Evolutionary conservation across 1,140 invertebrate species (phyloP).

Genomic region (Monomorium pharaonis): DNA sequence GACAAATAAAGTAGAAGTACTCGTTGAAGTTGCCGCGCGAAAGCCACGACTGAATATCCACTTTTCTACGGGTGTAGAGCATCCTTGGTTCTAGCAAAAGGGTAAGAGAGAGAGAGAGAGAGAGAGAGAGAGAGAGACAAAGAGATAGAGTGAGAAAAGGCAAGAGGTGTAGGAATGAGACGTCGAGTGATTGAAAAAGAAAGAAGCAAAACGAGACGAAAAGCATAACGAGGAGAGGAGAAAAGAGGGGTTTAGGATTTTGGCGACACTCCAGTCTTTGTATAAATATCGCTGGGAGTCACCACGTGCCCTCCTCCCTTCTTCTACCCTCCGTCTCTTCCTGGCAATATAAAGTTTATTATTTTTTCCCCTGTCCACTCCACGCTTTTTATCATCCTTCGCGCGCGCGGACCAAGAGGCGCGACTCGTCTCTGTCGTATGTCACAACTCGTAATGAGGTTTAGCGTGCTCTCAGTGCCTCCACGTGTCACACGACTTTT

Average conservation of each 20-base stretch:
- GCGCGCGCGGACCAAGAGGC: conserved; percentile 3
- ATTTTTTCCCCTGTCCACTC: conserved; percentile 52
- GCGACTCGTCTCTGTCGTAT: conserved; percentile 28
- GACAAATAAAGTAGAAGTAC: conserved; percentile 76
- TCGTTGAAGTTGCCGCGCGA: conserved; percentile 57
- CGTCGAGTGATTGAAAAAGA: conserved; percentile 39
- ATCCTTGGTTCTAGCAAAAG: conserved; percentile 57
- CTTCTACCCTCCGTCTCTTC: neutral
- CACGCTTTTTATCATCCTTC: conserved; percentile 55
- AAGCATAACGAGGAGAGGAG: conserved; percentile 74
- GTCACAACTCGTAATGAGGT: conserved; percentile 58
- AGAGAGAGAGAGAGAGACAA: conserved; percentile 29
- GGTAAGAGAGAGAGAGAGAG: conserved; percentile 21
- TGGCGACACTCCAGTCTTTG: conserved; percentile 82
- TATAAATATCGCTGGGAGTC: conserved; percentile 83
- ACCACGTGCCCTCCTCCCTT: conserved; percentile 57
- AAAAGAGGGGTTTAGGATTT: conserved; percentile 81
- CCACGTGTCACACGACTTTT: conserved; percentile 18
- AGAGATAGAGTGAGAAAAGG: neutral
- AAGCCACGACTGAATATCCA: conserved; percentile 71
- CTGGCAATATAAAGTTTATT: conserved; percentile 58
- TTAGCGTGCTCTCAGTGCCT: conserved; percentile 36
- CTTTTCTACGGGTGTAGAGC: conserved; percentile 66
- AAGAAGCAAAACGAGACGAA: neutral
- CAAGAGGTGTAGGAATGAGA: conserved; percentile 24